These are phyloP conservation scores for Stegostoma tigrinum DNA, from an alignment of 2,113 vertebrate genomes.

Conservation along the genomic window DNA sequence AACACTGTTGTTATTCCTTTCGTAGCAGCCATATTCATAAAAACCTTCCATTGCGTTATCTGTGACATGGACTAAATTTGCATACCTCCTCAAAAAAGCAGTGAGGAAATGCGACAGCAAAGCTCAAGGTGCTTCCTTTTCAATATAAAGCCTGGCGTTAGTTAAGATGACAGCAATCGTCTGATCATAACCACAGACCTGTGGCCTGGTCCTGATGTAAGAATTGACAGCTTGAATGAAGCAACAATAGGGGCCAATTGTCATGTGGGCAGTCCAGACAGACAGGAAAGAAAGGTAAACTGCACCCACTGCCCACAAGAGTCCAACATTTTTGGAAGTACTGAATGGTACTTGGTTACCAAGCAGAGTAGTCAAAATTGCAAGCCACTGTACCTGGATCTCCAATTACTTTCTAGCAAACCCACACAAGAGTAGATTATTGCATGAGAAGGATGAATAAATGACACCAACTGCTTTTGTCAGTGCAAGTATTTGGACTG, in stretches of 20 bases:
- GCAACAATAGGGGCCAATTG: background rate
- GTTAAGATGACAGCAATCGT: background rate
- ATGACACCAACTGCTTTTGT: background rate
- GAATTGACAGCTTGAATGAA: background rate
- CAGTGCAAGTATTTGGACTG: background rate
- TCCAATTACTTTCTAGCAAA: background rate
- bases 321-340: background rate
- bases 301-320: background rate
- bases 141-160: background rate
- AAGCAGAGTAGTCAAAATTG: background rate
- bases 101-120: background rate
- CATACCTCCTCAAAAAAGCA: conserved; percentile 24
- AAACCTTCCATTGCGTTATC: background rate
- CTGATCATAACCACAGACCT: background rate
- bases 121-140: conserved; percentile 32
- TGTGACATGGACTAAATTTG: conserved; percentile 8
- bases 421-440: background rate
- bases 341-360: background rate
- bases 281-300: background rate
- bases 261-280: background rate
- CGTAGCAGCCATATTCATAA: background rate
- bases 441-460: background rate
- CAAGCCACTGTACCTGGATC: background rate
- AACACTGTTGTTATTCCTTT: background rate
- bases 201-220: background rate